These are phyloP conservation scores for Pocota personata DNA, from an alignment of 2,888 invertebrate species.

Conservation along the genomic window DNA sequence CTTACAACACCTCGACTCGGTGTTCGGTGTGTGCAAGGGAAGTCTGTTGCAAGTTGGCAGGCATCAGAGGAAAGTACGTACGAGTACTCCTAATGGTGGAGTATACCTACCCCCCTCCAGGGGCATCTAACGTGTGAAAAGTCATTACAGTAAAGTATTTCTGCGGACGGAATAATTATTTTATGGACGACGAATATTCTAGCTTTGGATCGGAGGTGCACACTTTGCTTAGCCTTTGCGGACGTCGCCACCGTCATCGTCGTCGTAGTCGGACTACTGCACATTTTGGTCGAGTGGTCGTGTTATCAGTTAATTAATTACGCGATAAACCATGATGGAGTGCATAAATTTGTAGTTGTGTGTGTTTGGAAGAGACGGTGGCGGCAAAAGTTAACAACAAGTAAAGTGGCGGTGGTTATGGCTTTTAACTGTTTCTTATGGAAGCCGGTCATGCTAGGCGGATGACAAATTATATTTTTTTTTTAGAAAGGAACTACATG, in stretches of 20 bases:
- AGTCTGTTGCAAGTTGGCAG: conserved; percentile 13
- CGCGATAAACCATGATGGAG: conserved; percentile 75
- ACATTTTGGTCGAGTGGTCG: conserved; percentile 68
- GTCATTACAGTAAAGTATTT: conserved; percentile 71
- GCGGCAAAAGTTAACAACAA: conserved; percentile 55
- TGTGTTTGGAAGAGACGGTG: background rate
- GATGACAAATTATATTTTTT: conserved; percentile 60
- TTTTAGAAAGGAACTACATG: conserved; percentile 34
- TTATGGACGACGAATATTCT: conserved; percentile 52
- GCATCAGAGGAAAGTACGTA: conserved; percentile 3
- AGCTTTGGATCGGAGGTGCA: background rate
- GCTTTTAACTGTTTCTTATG: conserved; percentile 59
- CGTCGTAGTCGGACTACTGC: conserved; percentile 46
- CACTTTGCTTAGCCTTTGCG: conserved; percentile 48
- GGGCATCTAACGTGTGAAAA: conserved; percentile 68
- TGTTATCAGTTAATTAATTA: conserved; percentile 76
- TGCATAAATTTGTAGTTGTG: conserved; percentile 73
- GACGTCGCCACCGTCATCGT: background rate
- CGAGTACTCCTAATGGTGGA: conserved; percentile 14
- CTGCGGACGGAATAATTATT: conserved; percentile 71
- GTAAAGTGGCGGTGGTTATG: conserved; percentile 64
- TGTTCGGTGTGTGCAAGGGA: background rate
- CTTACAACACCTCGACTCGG: conserved; percentile 57
- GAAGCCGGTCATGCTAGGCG: conserved; percentile 60
- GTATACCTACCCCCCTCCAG: background rate